Evolutionary conservation across 2,888 invertebrate genomes (phyloP).

Genomic region (Melitaea athalia): DNA sequence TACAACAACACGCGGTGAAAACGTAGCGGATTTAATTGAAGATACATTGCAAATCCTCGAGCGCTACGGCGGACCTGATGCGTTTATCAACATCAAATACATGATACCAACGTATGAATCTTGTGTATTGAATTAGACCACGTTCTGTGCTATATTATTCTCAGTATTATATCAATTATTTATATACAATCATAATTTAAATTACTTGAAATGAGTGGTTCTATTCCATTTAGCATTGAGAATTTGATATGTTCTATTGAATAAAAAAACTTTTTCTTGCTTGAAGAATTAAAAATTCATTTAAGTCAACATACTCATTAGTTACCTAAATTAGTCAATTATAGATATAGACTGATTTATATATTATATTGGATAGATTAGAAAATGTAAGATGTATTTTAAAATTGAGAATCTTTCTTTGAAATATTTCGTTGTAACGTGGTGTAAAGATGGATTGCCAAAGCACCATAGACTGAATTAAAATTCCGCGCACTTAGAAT

Average conservation of each 20-base stretch:
- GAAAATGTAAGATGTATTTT: slow-evolving; percentile 7
- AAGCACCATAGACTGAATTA: slow-evolving; percentile 32
- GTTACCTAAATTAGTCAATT: neutral
- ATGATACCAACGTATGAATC: slow-evolving; percentile 99
- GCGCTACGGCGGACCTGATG: slow-evolving; percentile 96
- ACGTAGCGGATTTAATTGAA: slow-evolving; percentile 94
- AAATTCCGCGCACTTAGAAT: slow-evolving; percentile 36
- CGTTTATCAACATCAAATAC: slow-evolving; percentile 99
- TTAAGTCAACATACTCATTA: too few species aligned
- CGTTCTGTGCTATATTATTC: neutral
- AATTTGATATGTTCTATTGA: too few species aligned
- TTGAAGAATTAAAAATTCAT: too few species aligned
- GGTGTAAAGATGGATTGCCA: slow-evolving; percentile 35
- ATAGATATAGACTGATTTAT: neutral
- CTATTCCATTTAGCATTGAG: too few species aligned
- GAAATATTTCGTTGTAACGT: slow-evolving; percentile 28
- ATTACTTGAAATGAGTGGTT: too few species aligned
- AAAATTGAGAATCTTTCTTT: neutral
- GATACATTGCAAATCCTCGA: slow-evolving; percentile 96
- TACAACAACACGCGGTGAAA: slow-evolving; percentile 91
- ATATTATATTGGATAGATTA: neutral
- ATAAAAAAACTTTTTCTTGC: too few species aligned
- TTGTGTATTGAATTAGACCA: slow-evolving; percentile 87
- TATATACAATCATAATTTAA: neutral
- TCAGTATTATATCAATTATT: neutral